Base-by-base conservation (phyloP, 2,113 vertebrate species). In the Pongo abelii region DNA sequence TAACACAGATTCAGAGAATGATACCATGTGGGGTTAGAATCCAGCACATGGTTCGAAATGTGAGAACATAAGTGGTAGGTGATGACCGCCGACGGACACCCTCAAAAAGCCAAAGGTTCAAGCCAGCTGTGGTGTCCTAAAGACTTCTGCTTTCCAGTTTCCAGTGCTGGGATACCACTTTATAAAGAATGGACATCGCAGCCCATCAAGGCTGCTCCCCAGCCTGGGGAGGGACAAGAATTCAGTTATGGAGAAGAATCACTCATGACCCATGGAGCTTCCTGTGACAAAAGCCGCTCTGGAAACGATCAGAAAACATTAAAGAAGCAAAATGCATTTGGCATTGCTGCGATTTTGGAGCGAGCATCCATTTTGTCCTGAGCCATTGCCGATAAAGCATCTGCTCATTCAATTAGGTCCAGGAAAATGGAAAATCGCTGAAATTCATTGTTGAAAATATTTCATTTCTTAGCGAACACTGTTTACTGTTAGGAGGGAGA, bases 341-440 rank as follows among this genome's bases (percentile, higher is more conserved):
- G 90, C 64, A 2, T 10, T 0, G 4, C 1, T 0, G 80, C 69
- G 0, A 10, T 50, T 8, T 11, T 0, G 52, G 92, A 38, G 67
- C 0, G 1, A 2, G 64, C 2, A 0, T 2, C 95, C 95, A n/a
- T 48, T 81, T 10, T 18, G 92, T 38, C 48, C 0, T 2, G 93
- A n/a, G 43, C 78, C 1, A 0, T 1, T 2, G 25, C 70, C 48
- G 97, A 97, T 93, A 97, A 96, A 22, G 48, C 79, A 16, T 72
- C 96, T 46, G 94, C 22, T 97, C 91, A 97, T 96, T 92, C 90
- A 64, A 97, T 98, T 97, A 98, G 84, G 32, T 1, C 2, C 11
- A 18, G 92, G 84, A 40, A 93, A 74, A 87, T 92, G 90, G 93
- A 43, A 89, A 86, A 72, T 25, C 8, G 46, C 87, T 79, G n/a